phyloP scores from a whole-genome alignment of 2,888 invertebrate species.

The Deilephila porcellus region DNA sequence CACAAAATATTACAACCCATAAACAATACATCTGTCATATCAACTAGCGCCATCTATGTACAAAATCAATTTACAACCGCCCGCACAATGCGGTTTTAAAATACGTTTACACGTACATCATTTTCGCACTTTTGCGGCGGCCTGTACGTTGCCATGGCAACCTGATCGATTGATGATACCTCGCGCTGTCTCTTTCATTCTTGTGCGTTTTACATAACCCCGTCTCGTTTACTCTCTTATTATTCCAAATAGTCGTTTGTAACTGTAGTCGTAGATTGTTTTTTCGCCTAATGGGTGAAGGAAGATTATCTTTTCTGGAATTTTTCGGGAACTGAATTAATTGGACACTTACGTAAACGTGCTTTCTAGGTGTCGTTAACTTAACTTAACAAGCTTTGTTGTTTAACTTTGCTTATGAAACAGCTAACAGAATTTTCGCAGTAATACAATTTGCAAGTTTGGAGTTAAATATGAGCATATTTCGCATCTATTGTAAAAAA shows the following conservation, averaged over 20 bases:
- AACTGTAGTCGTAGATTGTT: constrained; percentile 44
- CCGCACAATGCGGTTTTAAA: constrained; percentile 1
- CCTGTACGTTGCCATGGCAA: constrained; percentile 63
- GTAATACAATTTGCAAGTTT: too few species aligned
- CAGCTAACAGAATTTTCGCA: too few species aligned
- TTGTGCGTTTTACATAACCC: constrained; percentile 30
- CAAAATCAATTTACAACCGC: constrained; percentile 16
- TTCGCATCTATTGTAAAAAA: too few species aligned
- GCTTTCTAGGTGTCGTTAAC: too few species aligned
- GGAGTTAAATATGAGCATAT: too few species aligned
- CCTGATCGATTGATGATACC: constrained; percentile 72
- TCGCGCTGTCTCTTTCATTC: constrained; percentile 44
- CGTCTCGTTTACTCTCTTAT: constrained; percentile 46
- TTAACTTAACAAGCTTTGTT: too few species aligned
- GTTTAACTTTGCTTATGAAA: too few species aligned
- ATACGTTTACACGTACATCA: neutral
- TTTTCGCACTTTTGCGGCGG: constrained; percentile 40
- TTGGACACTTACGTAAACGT: too few species aligned
- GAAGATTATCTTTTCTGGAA: neutral
- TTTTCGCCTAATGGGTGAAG: constrained; percentile 7
- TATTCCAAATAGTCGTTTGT: constrained; percentile 46
- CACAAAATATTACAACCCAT: neutral
- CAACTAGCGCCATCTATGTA: constrained; percentile 7
- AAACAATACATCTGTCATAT: neutral
- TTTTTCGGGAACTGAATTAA: neutral